These are phyloP conservation scores for Natator depressus DNA, from an alignment of 2,113 vertebrate genomes.

Conservation along the genomic window DNA sequence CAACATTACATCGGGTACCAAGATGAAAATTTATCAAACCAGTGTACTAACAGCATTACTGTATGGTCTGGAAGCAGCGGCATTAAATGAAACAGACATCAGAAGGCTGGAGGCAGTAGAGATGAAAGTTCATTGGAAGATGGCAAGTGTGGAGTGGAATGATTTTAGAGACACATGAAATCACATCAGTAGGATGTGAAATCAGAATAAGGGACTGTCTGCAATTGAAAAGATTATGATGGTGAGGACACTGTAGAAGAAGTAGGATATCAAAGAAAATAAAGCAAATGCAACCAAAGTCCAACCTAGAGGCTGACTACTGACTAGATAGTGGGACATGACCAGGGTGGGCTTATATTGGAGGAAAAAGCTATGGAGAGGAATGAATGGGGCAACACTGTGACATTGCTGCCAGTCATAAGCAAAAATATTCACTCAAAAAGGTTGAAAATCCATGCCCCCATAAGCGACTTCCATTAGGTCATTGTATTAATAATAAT, in stretches of 20 bases:
- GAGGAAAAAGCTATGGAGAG: neutral
- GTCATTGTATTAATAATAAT: neutral
- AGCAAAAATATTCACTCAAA: slow-evolving; percentile 25
- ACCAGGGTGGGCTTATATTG: neutral
- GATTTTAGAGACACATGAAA: neutral
- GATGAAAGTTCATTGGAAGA: neutral
- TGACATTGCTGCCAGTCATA: slow-evolving; percentile 15
- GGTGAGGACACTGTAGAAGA: neutral
- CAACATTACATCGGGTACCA: neutral
- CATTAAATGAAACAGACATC: neutral
- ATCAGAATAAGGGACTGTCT: neutral
- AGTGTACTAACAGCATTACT: neutral
- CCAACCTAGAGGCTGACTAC: neutral
- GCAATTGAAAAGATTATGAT: neutral
- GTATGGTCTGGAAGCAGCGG: neutral
- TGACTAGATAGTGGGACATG: neutral
- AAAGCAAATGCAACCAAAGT: neutral
- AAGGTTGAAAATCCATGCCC: slow-evolving; percentile 42
- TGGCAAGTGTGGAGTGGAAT: neutral
- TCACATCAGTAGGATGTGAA: neutral
- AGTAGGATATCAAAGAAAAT: neutral
- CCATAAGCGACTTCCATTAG: slow-evolving; percentile 47
- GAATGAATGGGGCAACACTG: no score
- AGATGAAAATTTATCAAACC: neutral
- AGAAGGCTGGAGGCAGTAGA: neutral